Percentiles rank a stretch among this genome's conserved stretches.
phyloP scores from a whole-genome alignment of 2,888 invertebrate species.

The Crocallis elinguaria region DNA sequence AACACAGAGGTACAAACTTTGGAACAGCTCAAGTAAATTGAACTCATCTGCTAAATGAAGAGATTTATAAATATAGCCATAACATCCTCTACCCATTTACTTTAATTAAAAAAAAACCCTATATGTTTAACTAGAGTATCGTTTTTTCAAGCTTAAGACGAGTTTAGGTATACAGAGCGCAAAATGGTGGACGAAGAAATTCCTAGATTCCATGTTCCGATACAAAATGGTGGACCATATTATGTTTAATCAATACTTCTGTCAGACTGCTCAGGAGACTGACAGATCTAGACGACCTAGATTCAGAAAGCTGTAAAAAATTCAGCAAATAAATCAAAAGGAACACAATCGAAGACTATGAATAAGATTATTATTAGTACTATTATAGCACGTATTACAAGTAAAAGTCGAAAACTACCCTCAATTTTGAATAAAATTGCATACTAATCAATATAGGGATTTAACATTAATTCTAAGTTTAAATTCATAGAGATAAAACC shows the following conservation, averaged over 20 bases:
- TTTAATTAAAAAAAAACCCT: neutral
- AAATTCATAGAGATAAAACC: too few relatives aligned
- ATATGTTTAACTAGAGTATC: too few relatives aligned
- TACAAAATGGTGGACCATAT: slow-evolving; percentile 63
- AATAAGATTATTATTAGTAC: neutral
- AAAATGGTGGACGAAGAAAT: slow-evolving; percentile 13
- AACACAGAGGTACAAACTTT: too few relatives aligned
- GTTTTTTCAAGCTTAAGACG: too few relatives aligned
- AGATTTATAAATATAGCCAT: too few relatives aligned
- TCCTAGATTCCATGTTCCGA: slow-evolving; percentile 5
- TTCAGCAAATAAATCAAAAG: neutral
- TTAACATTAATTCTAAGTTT: neutral
- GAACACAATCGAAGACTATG: neutral
- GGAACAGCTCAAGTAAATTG: neutral
- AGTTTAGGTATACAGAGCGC: neutral
- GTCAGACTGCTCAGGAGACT: slow-evolving; percentile 32
- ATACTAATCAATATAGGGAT: neutral
- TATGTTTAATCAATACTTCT: slow-evolving; percentile 25
- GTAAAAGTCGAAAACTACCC: slow-evolving; percentile 4
- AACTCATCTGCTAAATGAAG: neutral
- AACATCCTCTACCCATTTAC: too few relatives aligned
- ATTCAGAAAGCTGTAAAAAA: neutral
- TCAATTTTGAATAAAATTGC: neutral
- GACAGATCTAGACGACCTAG: slow-evolving; percentile 24
- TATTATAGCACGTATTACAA: neutral